These are phyloP conservation scores for Eucriotettix oculatus DNA, from an alignment of 2,888 invertebrate species.

Conservation along the genomic window DNA sequence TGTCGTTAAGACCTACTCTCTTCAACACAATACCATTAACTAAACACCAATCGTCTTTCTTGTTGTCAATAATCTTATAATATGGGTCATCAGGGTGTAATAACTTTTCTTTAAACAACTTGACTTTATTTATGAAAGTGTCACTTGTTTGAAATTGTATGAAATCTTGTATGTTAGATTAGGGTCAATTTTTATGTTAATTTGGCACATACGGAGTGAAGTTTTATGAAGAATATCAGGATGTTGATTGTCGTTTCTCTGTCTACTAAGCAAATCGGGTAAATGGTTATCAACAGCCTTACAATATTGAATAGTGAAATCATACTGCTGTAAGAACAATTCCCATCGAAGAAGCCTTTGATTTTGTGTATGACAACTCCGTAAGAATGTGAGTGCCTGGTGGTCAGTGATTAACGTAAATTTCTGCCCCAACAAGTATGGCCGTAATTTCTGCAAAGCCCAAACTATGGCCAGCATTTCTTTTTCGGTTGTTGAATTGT, in stretches of 20 bases:
- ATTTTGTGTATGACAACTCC: neutral
- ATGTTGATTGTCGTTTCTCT: neutral
- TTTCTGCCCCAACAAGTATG: neutral
- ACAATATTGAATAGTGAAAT: neutral
- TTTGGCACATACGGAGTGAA: too few species aligned
- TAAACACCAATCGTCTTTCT: neutral
- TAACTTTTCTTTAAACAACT: too few species aligned
- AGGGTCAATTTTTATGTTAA: too few species aligned
- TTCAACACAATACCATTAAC: neutral
- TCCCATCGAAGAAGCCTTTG: neutral
- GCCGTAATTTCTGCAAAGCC: neutral
- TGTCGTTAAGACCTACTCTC: neutral
- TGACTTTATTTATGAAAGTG: too few species aligned
- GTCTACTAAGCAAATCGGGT: neutral
- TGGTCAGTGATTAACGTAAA: too few species aligned
- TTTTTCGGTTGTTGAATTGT: neutral
- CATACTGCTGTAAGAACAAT: neutral
- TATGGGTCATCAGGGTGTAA: too few species aligned
- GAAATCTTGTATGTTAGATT: neutral
- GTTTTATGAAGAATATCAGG: neutral
- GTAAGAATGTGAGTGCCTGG: neutral
- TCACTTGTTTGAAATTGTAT: too few species aligned
- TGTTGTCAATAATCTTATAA: neutral
- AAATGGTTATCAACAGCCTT: neutral
- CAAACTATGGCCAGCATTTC: neutral